Evolutionary conservation across 2,888 invertebrate genomes (phyloP).

Genomic region (Mimachlamys varia): DNA sequence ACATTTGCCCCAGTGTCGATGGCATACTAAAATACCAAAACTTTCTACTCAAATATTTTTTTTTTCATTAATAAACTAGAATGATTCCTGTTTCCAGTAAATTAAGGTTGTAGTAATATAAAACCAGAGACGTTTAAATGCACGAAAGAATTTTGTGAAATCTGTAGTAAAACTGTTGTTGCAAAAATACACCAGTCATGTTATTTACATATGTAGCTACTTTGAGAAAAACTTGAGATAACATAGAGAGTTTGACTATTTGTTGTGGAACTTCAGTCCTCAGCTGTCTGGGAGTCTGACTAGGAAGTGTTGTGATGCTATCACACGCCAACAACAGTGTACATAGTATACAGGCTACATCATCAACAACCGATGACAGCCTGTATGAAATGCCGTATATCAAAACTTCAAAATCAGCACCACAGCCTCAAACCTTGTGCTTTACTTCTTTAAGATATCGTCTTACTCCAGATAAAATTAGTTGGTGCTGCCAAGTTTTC

Average conservation of each 20-base stretch:
- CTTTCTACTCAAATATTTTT: too few relatives aligned
- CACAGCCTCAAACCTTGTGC: background rate
- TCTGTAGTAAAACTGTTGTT: too few relatives aligned
- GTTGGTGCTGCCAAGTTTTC: slow-evolving; percentile 23
- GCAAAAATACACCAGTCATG: too few relatives aligned
- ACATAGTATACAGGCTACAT: background rate
- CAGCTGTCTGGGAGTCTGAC: background rate
- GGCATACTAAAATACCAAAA: too few relatives aligned
- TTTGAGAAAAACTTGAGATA: background rate
- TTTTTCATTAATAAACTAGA: too few relatives aligned
- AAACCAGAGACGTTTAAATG: background rate
- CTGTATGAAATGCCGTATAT: background rate
- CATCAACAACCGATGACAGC: background rate
- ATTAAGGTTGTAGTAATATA: too few relatives aligned
- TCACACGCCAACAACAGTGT: background rate
- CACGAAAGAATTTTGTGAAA: background rate
- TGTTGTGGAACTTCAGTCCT: background rate
- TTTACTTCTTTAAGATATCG: slow-evolving; percentile 26
- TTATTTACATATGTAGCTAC: too few relatives aligned
- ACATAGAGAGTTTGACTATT: background rate
- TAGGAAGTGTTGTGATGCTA: background rate
- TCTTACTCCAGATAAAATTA: background rate
- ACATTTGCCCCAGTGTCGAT: too few relatives aligned
- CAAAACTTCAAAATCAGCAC: slow-evolving; percentile 15
- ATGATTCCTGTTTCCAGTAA: too few relatives aligned